Percentiles rank a stretch among this genome's conserved stretches.
Evolutionary conservation across 64 coral and sea anemone species (phyloP).

Genomic region (Porites lutea): DNA sequence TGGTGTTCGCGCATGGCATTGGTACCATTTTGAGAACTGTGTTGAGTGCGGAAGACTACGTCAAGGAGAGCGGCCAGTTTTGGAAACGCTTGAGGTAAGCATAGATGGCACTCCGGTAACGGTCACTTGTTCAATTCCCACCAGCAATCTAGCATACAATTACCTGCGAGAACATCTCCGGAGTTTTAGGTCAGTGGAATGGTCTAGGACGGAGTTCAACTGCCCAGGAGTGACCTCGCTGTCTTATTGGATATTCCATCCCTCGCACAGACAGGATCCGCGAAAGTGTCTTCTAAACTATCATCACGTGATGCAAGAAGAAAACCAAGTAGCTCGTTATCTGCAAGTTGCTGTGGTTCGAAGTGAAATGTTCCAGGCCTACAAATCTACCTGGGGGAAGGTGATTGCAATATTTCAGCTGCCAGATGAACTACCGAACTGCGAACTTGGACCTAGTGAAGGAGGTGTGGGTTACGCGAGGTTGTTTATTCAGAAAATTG

Average conservation of each 20-base stretch:
- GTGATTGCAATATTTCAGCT: conserved; percentile 42
- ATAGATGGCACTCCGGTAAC: neutral
- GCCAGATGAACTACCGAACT: conserved; percentile 41
- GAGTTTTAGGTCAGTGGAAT: neutral
- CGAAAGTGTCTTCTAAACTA: conserved; percentile 41
- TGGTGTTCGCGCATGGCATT: conserved; percentile 30
- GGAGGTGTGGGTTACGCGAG: conserved; percentile 63
- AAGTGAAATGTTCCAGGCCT: conserved; percentile 24
- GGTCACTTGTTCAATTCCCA: conserved; percentile 5
- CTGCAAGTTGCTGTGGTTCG: conserved; percentile 49
- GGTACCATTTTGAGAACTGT: conserved; percentile 17
- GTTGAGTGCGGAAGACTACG: conserved; percentile 32
- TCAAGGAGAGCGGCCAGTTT: neutral
- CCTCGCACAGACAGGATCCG: conserved; percentile 47
- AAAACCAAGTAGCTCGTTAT: neutral
- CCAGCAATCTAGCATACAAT: neutral
- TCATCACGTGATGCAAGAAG: conserved; percentile 43
- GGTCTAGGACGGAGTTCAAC: neutral
- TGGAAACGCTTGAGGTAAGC: neutral
- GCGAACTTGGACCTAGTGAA: neutral
- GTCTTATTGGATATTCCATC: conserved; percentile 49
- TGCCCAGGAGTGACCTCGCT: too few relatives aligned
- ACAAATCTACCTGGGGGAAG: conserved; percentile 56
- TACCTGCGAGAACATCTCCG: neutral
- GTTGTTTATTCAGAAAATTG: conserved; percentile 63